phyloP scores from a whole-genome alignment of 2,113 vertebrate genomes.

The Caranx ignobilis region DNA sequence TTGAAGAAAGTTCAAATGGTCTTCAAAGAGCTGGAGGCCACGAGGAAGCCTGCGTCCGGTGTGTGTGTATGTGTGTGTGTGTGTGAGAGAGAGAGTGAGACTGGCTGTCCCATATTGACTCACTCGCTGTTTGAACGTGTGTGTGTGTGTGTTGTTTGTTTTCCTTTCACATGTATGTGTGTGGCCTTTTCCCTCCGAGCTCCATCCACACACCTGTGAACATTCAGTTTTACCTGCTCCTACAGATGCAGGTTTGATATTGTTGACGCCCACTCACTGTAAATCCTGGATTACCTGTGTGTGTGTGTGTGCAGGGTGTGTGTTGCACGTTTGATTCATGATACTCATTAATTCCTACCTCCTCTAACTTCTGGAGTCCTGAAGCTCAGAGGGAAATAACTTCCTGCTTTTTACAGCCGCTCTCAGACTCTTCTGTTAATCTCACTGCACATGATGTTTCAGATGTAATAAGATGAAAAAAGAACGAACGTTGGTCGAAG shows the following conservation, averaged over 20 bases:
- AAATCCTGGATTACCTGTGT: not conserved
- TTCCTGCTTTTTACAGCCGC: too few relatives aligned
- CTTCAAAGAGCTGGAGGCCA: constrained; percentile 68
- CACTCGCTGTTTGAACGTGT: constrained; percentile 1
- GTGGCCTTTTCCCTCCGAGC: constrained; percentile 19
- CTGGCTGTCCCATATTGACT: constrained; percentile 37
- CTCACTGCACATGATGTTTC: too few relatives aligned
- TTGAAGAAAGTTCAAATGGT: constrained; percentile 72
- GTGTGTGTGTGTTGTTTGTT: constrained; percentile 10
- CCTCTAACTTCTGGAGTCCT: too few relatives aligned
- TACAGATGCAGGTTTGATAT: constrained; percentile 20
- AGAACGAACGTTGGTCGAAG: too few relatives aligned
- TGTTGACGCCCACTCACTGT: constrained; percentile 10
- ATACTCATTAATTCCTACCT: too few relatives aligned
- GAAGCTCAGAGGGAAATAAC: too few relatives aligned
- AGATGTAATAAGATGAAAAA: too few relatives aligned
- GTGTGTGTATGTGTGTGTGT: not conserved
- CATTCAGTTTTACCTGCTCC: constrained; percentile 18
- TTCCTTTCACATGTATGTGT: constrained; percentile 49
- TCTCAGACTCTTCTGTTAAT: too few relatives aligned
- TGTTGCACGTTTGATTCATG: too few relatives aligned
- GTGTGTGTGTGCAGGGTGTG: too few relatives aligned
- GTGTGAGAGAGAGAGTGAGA: constrained; percentile 2
- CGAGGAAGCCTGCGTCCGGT: constrained; percentile 23
- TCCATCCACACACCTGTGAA: constrained; percentile 37